phyloP scores from a whole-genome alignment of 2,797 vertebrate genomes.

The Anguilla marmorata region DNA sequence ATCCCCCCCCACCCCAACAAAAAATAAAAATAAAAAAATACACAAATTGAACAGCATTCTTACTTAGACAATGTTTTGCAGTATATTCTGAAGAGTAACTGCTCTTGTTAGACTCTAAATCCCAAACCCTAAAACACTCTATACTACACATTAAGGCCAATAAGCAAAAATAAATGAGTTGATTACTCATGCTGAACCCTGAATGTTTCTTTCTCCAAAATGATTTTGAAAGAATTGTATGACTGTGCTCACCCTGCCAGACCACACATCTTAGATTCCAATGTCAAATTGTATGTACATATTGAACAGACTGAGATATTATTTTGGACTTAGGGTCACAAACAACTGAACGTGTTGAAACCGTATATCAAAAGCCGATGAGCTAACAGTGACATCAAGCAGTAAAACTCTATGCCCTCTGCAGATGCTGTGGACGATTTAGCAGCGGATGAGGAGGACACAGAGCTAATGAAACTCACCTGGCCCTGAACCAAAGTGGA shows the following conservation, averaged over 20 bases:
- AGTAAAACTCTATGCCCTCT: slow-evolving; percentile 67
- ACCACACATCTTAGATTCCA: background rate
- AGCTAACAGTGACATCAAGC: slow-evolving; percentile 27
- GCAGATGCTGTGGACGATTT: slow-evolving; percentile 68
- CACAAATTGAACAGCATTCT: background rate
- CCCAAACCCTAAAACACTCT: background rate
- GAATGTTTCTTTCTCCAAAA: background rate
- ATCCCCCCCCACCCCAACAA: background rate
- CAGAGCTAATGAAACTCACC: slow-evolving; percentile 73
- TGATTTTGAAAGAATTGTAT: background rate
- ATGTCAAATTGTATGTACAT: background rate
- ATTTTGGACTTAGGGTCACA: background rate
- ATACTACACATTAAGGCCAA: background rate
- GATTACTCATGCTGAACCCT: background rate
- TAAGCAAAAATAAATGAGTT: background rate
- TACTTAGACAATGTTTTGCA: background rate
- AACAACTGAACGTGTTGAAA: slow-evolving; percentile 8
- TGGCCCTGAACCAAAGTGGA: slow-evolving; percentile 54
- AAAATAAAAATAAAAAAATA: background rate
- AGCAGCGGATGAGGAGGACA: slow-evolving; percentile 64
- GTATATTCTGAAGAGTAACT: background rate
- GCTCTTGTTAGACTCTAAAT: background rate
- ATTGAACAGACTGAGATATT: background rate
- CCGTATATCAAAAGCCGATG: slow-evolving; percentile 22
- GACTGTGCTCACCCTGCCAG: background rate